Percentiles rank a stretch among this genome's conserved stretches.
Conservation (phyloP, 2,113 vertebrate species). For the Pardalotus punctatus region DNA sequence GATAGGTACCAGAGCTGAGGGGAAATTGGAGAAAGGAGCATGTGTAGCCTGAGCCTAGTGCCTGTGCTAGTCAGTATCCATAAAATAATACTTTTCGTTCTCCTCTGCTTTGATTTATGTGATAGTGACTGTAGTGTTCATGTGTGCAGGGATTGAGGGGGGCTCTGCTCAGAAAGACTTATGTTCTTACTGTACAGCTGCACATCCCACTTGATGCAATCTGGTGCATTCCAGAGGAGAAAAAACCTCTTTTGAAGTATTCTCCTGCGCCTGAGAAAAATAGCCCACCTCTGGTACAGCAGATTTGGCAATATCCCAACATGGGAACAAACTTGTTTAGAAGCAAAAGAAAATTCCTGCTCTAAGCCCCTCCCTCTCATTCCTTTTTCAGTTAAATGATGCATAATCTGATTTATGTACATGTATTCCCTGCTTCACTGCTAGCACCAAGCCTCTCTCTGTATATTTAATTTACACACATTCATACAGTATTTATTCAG, state of each 20-base stretch:
- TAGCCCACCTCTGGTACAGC: not conserved
- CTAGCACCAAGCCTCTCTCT: not conserved
- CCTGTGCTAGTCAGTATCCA: not conserved
- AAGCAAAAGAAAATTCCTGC: conserved; percentile 3
- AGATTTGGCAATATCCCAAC: conserved; percentile 8
- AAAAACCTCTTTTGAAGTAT: not conserved
- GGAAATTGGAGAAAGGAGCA: not conserved
- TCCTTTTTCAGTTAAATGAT: conserved; percentile 34
- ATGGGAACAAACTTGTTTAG: conserved; percentile 7
- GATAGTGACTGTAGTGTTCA: not conserved
- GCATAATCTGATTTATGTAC: not conserved
- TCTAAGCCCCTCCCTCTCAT: conserved; percentile 8
- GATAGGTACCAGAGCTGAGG: not conserved
- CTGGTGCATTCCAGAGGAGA: conserved; percentile 26
- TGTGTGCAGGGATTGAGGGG: not conserved
- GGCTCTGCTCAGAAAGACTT: not conserved
- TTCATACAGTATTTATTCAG: not conserved
- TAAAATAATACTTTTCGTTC: not conserved
- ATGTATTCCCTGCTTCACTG: not conserved
- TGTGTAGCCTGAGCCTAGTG: not conserved
- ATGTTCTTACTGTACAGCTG: not conserved
- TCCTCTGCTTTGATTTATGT: not conserved
- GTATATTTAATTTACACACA: not conserved
- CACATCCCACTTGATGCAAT: conserved; percentile 23
- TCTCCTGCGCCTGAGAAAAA: not conserved